Evolutionary conservation across 2,888 invertebrate species (phyloP), one percentile per base, ranked within the genome.

Genomic region (Agrotis exclamationis): DNA sequence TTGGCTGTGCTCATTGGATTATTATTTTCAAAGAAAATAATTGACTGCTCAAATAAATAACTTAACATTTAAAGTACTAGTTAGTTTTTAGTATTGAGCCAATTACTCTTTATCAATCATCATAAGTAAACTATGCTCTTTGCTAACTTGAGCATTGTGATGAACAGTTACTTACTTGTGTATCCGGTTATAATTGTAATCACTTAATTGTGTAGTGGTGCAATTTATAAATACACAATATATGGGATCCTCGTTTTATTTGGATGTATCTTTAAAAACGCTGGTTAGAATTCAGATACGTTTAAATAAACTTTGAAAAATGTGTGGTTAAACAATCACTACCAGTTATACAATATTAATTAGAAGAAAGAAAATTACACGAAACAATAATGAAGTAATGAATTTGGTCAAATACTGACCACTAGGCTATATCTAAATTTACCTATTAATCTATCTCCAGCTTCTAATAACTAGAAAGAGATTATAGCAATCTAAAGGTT

Each of bases 21-120:
- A 69, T 62, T 62, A 75, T 69, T 75, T 56, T 48, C 28, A 24
- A 47, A 45, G 74, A 60, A 68, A 33, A 69, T 69, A 69, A 76
- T 74, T 62, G 69, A 45, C 59, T 24, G 50, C 24, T 56, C 45
- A 60, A 67, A 75, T 24, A 24, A 66, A 66, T 58, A 66, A 66
- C 39, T 68, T 74, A 68, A 33, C 68, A 69, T 74, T 74, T 51
- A 18, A 18, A 73, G 28, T 66, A 50, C 57, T 1, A 33, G 64
- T 56, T 56, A 16, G 57, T 74, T 73, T 74, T 71, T 73, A 44
- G 13, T 73, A 3, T 28, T 9, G 48, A 56, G 45, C n/a, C 56
- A 74, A 58, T 66, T 74, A 74, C 47, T 73, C 24, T 66, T 58
- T 74, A 53, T 47, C 50, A 53, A 74, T 74, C 47, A 28, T 58